Percentiles rank a stretch among this genome's conserved stretches.
Conservation (phyloP, 2,888 invertebrate species). For the Erannis defoliaria region DNA sequence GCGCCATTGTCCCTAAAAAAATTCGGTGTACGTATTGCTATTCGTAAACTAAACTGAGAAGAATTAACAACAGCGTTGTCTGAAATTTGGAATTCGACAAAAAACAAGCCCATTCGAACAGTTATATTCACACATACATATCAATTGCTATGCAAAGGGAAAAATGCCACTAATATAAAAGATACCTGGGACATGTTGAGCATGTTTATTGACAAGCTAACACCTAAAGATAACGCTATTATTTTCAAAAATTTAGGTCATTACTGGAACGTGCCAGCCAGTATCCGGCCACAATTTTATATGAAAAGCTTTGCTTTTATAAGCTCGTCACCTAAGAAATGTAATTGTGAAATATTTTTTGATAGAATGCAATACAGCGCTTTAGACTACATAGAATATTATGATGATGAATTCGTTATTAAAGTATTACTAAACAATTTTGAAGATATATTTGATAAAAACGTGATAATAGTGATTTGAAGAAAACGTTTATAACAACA, state of each 20-base stretch:
- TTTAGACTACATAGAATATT: slow-evolving; percentile 46
- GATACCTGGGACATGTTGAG: slow-evolving; percentile 34
- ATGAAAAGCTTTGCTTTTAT: slow-evolving; percentile 58
- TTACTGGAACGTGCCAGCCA: slow-evolving; percentile 46
- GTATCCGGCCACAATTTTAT: slow-evolving; percentile 51
- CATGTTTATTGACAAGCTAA: slow-evolving; percentile 59
- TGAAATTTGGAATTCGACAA: slow-evolving; percentile 59
- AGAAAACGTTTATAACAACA: too few species aligned
- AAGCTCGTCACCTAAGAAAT: slow-evolving; percentile 48
- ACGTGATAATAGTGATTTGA: too few species aligned
- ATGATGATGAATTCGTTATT: slow-evolving; percentile 53
- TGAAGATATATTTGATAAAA: slow-evolving; percentile 41
- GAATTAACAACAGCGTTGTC: slow-evolving; percentile 54
- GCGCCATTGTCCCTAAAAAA: slow-evolving; percentile 65
- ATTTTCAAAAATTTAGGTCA: slow-evolving; percentile 54
- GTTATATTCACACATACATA: slow-evolving; percentile 57
- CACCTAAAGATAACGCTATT: slow-evolving; percentile 54
- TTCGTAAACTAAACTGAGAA: slow-evolving; percentile 51
- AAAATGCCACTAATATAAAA: background rate
- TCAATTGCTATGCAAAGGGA: background rate
- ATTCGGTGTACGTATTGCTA: slow-evolving; percentile 58
- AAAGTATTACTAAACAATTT: slow-evolving; percentile 48
- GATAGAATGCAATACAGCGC: slow-evolving; percentile 41
- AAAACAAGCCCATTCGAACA: slow-evolving; percentile 57
- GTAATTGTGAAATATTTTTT: slow-evolving; percentile 42